Percentiles rank a stretch among this genome's conserved stretches.
Conservation (phyloP, 2,888 invertebrate species). For the Lycophotia porphyrea region DNA sequence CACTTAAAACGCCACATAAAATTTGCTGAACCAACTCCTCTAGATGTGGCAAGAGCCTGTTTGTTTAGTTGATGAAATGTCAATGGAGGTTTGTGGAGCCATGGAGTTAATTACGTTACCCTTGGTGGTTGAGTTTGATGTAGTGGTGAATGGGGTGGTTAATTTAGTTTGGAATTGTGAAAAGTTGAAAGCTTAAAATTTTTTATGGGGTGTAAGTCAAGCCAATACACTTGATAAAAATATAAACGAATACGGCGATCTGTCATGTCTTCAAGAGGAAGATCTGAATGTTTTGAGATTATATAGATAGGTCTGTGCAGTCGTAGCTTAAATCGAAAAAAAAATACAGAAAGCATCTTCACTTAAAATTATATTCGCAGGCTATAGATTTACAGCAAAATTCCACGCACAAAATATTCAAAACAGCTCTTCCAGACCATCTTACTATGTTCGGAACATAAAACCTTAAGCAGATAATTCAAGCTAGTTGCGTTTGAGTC, state of each 20-base stretch:
- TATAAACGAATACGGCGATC: fast-evolving
- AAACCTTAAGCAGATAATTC: constrained; percentile 86
- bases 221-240: too few species aligned
- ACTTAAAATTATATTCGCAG: background rate
- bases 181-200: constrained; percentile 3
- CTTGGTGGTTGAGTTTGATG: constrained; percentile 41
- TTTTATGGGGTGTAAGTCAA: background rate
- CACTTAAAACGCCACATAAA: constrained; percentile 83
- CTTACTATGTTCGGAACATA: constrained; percentile 68
- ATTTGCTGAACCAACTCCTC: constrained; percentile 70
- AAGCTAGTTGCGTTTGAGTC: constrained; percentile 82
- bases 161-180: constrained; percentile 7
- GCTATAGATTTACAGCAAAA: background rate
- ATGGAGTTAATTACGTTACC: constrained; percentile 59
- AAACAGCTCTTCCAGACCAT: constrained; percentile 63
- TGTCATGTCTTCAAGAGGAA: background rate
- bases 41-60: constrained; percentile 71
- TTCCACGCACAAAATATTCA: background rate
- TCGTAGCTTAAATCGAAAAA: background rate
- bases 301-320: background rate
- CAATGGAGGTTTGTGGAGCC: constrained; percentile 60
- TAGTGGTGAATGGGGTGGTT: constrained; percentile 12
- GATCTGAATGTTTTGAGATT: background rate
- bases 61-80: constrained; percentile 58
- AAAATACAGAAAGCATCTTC: background rate